Evolutionary conservation across 2,888 invertebrate species (phyloP).

Genomic region (Syrista parreyssii): DNA sequence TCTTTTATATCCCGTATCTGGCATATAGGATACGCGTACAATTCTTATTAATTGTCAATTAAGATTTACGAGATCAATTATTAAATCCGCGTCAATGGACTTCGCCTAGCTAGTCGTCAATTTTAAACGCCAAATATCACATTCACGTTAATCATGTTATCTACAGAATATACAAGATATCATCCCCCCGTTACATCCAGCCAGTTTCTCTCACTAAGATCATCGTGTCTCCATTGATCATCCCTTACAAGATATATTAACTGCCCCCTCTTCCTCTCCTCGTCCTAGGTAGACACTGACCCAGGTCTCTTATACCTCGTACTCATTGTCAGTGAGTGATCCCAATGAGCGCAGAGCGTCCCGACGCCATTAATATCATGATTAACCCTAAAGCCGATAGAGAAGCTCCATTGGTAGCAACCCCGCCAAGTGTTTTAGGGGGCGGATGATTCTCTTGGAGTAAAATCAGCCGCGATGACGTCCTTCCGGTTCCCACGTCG

Average conservation of each 20-base stretch:
- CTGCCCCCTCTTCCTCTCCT: background rate
- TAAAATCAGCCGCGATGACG: background rate
- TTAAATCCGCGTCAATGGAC: slow-evolving; percentile 33
- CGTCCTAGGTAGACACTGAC: background rate
- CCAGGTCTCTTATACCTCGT: background rate
- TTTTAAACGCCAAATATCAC: slow-evolving; percentile 62
- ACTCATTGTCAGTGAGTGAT: background rate
- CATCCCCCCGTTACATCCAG: background rate
- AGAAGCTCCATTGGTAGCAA: background rate
- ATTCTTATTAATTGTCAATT: background rate
- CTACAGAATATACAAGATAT: slow-evolving; percentile 60
- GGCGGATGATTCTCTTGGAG: background rate
- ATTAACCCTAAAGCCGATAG: background rate
- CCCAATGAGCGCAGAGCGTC: slow-evolving; percentile 1
- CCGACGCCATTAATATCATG: slow-evolving; percentile 1
- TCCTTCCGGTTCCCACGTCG: background rate
- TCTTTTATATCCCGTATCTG: background rate
- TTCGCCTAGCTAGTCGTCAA: slow-evolving; percentile 37
- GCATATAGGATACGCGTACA: background rate
- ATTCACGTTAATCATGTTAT: slow-evolving; percentile 59
- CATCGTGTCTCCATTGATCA: background rate
- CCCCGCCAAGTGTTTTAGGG: background rate
- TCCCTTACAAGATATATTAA: background rate
- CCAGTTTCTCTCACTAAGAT: background rate
- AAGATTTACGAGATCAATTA: slow-evolving; percentile 14